A percentile compares a stretch with the other conserved stretches of the same genome.
Evolutionary conservation across 2,797 vertebrate species (phyloP).

Genomic region (Nyctibius grandis): DNA sequence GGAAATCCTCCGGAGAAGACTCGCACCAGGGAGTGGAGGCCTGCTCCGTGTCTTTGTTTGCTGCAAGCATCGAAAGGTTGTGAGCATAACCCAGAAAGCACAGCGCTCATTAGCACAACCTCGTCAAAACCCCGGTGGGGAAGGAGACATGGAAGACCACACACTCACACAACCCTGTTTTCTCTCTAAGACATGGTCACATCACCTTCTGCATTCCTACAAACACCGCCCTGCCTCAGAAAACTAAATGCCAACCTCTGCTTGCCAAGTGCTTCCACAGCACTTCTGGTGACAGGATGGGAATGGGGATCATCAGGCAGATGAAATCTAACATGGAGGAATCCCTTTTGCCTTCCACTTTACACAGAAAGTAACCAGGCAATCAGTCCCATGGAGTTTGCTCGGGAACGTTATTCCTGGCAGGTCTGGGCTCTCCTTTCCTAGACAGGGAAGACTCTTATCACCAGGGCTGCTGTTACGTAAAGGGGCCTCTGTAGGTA

Average conservation of each 20-base stretch:
- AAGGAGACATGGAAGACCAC: not conserved
- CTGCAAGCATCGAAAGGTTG: conserved; percentile 50
- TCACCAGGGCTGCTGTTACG: not conserved
- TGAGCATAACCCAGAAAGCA: not conserved
- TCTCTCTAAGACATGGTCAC: not conserved
- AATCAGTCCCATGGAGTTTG: not conserved
- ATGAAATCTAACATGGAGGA: not conserved
- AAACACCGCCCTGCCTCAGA: accelerated
- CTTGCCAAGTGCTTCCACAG: not conserved
- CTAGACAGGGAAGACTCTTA: not conserved
- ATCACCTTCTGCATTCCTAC: not conserved
- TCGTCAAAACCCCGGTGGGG: not conserved
- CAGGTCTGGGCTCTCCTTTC: not conserved
- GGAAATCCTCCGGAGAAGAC: conserved; percentile 90
- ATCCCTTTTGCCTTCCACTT: not conserved
- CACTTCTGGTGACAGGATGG: not conserved
- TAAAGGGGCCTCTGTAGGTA: not conserved
- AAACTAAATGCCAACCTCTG: not conserved
- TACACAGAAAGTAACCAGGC: not conserved
- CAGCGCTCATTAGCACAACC: not conserved
- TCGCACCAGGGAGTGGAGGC: conserved; percentile 82
- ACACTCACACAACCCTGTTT: accelerated
- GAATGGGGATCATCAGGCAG: not conserved
- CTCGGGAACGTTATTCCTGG: accelerated
- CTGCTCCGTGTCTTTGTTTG: conserved; percentile 85